Percentiles rank a stretch among this genome's conserved stretches.
These are phyloP conservation scores for Myiagra hebetior DNA, from an alignment of 2,113 vertebrate genomes.

Conservation along the genomic window DNA sequence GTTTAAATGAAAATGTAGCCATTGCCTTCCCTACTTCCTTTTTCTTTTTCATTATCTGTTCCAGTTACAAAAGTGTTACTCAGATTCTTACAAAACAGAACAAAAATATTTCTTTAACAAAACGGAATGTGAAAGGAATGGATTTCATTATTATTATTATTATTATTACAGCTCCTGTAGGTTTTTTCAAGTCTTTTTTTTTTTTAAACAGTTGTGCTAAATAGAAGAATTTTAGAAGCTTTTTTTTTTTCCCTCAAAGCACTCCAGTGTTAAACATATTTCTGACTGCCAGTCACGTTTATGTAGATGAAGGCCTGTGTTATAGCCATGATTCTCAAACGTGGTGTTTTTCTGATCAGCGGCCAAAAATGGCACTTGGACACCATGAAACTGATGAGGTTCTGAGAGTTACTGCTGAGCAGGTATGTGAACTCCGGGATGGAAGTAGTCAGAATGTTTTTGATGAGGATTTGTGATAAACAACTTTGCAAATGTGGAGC, in stretches of 20 bases:
- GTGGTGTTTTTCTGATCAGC: conserved; percentile 63
- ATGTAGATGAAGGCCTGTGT: background rate
- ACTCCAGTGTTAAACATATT: background rate
- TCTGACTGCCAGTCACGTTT: background rate
- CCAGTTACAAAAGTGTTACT: background rate
- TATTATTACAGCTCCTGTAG: background rate
- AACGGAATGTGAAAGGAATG: rapidly evolving
- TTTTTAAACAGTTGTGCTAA: background rate
- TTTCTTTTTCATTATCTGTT: background rate
- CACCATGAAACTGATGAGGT: conserved; percentile 45
- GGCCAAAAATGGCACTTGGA: conserved; percentile 58
- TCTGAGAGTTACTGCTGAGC: conserved; percentile 20
- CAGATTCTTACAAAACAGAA: background rate
- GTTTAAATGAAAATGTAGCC: background rate
- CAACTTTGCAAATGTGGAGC: background rate
- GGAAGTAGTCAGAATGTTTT: background rate
- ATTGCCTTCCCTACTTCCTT: background rate
- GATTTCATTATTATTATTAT: background rate
- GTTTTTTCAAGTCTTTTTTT: background rate
- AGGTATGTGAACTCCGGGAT: conserved; percentile 68
- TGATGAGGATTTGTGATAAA: background rate
- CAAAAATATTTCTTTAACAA: background rate
- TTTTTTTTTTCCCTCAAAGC: background rate
- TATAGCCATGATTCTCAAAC: background rate
- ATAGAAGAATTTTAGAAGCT: background rate